Evolutionary conservation across 1,140 invertebrate species (phyloP), one percentile per base, ranked within the genome.

Genomic region (Solenopsis invicta): DNA sequence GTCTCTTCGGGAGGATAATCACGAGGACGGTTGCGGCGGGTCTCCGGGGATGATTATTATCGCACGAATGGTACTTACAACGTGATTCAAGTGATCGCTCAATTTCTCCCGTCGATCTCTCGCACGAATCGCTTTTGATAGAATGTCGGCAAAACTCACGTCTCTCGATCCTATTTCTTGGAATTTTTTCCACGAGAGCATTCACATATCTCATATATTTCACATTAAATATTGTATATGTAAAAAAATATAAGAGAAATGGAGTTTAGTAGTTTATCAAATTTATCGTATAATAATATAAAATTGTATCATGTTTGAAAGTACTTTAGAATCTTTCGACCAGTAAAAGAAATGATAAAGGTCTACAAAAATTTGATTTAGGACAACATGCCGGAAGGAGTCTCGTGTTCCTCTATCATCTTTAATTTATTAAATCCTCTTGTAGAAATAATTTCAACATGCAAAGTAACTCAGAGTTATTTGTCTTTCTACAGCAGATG

Each of bases 351-450:
- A 50, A 78, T n/a, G 21, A 87, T 80, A 80, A 82, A 87, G 72
- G 16, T 64, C 16, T 18, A 62, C 18, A 74, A 87, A 87, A 87
- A 87, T 85, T 21, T 12, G 41, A 29, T 66, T n/a, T n/a, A n/a
- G n/a, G n/a, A 66, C 72, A 88, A 69, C 56, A 56, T 81, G 77
- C 71, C 64, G 71, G 82, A 72, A 64, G 88, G 89, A 90, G 56
- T 87, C 78, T 74, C 66, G 67, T 75, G 80, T 81, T 89, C 71
- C 45, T 78, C 74, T 89, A 88, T 92, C 92, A 81, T 93, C 91
- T 92, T 87, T 92, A 93, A 92, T 92, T 90, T 92, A 92, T 89
- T 88, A 78, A 89, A 85, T 48, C 48, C 78, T 56, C 74, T 91
- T 90, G 87, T 92, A 92, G 91, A 92, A 62, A 29, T 72, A 75